Base-by-base conservation (phyloP, 2,113 vertebrate species). In the Ellobius talpinus region DNA sequence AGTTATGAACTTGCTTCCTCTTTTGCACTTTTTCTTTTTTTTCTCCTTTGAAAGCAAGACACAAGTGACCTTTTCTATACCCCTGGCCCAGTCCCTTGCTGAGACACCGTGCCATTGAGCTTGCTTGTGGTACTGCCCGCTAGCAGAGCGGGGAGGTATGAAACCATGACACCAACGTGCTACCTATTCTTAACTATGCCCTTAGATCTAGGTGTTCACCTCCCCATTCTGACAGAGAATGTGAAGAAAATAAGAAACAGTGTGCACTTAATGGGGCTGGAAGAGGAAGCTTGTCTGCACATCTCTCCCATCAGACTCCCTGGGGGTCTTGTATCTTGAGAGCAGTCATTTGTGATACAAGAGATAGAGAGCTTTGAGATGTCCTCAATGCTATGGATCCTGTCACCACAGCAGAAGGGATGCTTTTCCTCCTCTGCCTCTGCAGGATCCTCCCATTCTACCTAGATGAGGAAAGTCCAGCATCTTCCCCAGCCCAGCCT, bases 1-100 rank as follows among this genome's bases (percentile, higher is more conserved):
- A 94, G 87, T 95, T 97, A 95, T 95, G 92, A 95, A 87, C 90
- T 68, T 92, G 86, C 23, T 91, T 96, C 90, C 77, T 94, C 92
- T 26, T 91, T 96, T 95, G 70, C 81, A 96, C 88, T 36, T 13
- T 8, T 73, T 31, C 68, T 89, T 9, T 23, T 63, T 50, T 77
- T 76, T 7, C 36, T 55, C 76, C 84, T 74, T 84, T n/a, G 73
- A 92, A 96, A 92, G 74, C 66, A 79, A 96, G 79, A 45, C 93
- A 86, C 93, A 86, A 8, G 16, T 87, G 96, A 93, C 82, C 90
- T 96, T 87, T 87, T 63, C 81, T 50, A 70, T 47, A 31, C 90
- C 87, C 63, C 52, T 86, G 45, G 39, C 61, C 77, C 77, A 63
- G 87, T 85, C 47, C 42, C 66, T 68, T 81, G 74, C 86, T 81